These are phyloP conservation scores for Lerema accius DNA, from an alignment of 1,140 invertebrate genomes.

Conservation along the genomic window DNA sequence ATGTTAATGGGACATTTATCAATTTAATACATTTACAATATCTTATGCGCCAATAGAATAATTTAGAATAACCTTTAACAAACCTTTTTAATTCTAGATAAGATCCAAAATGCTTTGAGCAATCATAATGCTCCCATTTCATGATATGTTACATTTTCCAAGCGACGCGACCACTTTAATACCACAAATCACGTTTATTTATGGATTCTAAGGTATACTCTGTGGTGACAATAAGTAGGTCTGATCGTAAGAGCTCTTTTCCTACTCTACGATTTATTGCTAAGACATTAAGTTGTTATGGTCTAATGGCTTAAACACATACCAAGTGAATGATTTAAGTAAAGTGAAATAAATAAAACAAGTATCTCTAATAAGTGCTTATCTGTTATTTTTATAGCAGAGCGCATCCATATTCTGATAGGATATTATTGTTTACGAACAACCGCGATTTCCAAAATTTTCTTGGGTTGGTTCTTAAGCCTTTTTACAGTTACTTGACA, in stretches of 20 bases:
- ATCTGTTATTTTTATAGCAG: too few relatives aligned
- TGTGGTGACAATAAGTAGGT: slow-evolving; percentile 29
- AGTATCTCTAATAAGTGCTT: not conserved
- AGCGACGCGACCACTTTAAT: slow-evolving; percentile 20
- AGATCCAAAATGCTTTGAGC: not conserved
- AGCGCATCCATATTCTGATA: too few relatives aligned
- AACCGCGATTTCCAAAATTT: too few relatives aligned
- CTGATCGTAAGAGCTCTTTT: slow-evolving; percentile 25
- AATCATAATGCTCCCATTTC: not conserved
- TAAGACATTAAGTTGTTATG: slow-evolving; percentile 23
- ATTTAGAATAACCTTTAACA: not conserved
- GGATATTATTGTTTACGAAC: too few relatives aligned
- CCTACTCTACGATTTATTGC: slow-evolving; percentile 32
- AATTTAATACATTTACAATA: slow-evolving; percentile 39
- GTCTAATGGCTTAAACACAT: slow-evolving; percentile 9
- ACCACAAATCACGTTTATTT: slow-evolving; percentile 56
- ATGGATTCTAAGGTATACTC: slow-evolving; percentile 37
- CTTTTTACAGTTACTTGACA: too few relatives aligned
- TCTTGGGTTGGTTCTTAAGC: too few relatives aligned
- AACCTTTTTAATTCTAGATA: not conserved
- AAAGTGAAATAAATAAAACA: slow-evolving; percentile 15
- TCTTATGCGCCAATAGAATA: not conserved
- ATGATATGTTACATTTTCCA: slow-evolving; percentile 9
- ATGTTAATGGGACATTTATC: slow-evolving; percentile 69
- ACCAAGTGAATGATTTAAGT: not conserved